Evolutionary conservation across 2,113 vertebrate genomes (phyloP).

Genomic region (Xyliphius kryptos): DNA sequence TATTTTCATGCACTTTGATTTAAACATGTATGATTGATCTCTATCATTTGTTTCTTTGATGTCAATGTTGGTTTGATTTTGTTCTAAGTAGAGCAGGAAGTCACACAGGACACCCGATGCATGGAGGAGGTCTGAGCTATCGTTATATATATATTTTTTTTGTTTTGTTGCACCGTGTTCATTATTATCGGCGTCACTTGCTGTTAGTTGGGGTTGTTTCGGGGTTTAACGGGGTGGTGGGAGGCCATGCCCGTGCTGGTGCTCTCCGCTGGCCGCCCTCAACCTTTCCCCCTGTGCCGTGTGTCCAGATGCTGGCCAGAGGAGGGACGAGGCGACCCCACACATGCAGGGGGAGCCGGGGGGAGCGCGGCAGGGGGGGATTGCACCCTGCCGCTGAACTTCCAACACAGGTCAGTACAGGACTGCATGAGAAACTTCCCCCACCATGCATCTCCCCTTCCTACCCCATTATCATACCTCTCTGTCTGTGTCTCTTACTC

Average conservation of each 20-base stretch:
- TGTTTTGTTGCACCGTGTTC: too few relatives aligned
- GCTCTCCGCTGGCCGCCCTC: slow-evolving; percentile 58
- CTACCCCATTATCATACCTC: slow-evolving; percentile 19
- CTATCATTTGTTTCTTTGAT: too few relatives aligned
- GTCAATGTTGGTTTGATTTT: too few relatives aligned
- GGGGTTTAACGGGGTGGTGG: slow-evolving; percentile 1
- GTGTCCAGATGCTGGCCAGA: slow-evolving; percentile 77
- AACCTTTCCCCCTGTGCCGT: slow-evolving; percentile 71
- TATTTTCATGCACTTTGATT: too few relatives aligned
- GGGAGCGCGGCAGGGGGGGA: slow-evolving; percentile 67
- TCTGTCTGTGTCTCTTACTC: slow-evolving; percentile 5
- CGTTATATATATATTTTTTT: too few relatives aligned
- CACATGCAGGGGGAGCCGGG: slow-evolving; percentile 70
- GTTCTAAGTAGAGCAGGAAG: too few relatives aligned
- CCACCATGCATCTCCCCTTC: slow-evolving; percentile 30
- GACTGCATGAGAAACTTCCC: slow-evolving; percentile 54
- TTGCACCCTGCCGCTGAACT: slow-evolving; percentile 70
- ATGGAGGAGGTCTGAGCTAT: too few relatives aligned
- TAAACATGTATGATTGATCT: too few relatives aligned
- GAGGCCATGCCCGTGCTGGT: slow-evolving; percentile 42
- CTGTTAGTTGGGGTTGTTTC: too few relatives aligned
- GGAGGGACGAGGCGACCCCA: slow-evolving; percentile 68
- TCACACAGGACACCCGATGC: too few relatives aligned
- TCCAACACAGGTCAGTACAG: slow-evolving; percentile 75
- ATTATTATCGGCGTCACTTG: too few relatives aligned